phyloP scores from a whole-genome alignment of 2,888 invertebrate genomes.

The Sarcophaga subvicina region DNA sequence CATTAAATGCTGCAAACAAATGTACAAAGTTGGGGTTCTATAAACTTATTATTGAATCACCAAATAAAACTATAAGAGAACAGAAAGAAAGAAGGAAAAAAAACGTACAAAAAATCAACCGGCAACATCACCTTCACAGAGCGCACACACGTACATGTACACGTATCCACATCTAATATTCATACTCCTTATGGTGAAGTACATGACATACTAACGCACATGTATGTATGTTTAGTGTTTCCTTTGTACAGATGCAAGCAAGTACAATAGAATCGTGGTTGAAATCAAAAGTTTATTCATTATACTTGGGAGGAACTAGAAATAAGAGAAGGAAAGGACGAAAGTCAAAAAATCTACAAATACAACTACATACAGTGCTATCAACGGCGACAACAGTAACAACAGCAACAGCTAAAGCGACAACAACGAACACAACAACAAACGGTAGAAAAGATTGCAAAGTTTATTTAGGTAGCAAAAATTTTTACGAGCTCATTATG shows the following conservation, averaged over 20 bases:
- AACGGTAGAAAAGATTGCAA: constrained; percentile 76
- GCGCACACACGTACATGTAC: neutral
- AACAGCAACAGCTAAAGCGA: constrained; percentile 37
- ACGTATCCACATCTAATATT: constrained; percentile 17
- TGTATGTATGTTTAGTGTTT: neutral
- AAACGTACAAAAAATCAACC: constrained; percentile 24
- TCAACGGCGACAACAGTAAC: neutral
- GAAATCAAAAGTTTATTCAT: constrained; percentile 63
- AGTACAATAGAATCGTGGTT: constrained; percentile 1
- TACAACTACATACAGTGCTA: constrained; percentile 2
- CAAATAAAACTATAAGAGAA: constrained; percentile 45
- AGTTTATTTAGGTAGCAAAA: constrained; percentile 82
- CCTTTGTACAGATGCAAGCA: neutral
- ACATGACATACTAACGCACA: constrained; percentile 2
- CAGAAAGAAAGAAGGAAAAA: constrained; percentile 23
- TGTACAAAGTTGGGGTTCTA: constrained; percentile 52
- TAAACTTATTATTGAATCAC: constrained; percentile 68
- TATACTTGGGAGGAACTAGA: constrained; percentile 13
- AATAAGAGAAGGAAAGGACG: neutral
- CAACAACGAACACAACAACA: neutral
- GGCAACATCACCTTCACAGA: constrained; percentile 61
- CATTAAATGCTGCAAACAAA: constrained; percentile 36
- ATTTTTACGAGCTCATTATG: constrained; percentile 83
- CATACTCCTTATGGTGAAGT: constrained; percentile 39
- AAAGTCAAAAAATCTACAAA: neutral